A percentile compares a stretch with the other conserved stretches of the same genome.
These are phyloP conservation scores for Lepidotrigona ventralis DNA, from an alignment of 1,140 invertebrate species.

Conservation along the genomic window DNA sequence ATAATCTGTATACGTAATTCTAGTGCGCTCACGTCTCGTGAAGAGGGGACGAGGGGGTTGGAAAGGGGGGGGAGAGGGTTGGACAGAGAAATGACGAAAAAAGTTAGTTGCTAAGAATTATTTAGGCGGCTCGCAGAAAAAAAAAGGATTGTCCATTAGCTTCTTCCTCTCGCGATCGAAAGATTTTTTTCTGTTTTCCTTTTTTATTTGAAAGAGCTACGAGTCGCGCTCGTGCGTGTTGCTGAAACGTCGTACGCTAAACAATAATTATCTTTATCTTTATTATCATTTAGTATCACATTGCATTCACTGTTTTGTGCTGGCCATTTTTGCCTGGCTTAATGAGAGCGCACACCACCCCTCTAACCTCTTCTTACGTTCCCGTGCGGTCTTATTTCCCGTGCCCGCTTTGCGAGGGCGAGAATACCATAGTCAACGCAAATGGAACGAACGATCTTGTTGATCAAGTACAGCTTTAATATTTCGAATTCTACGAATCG, in stretches of 20 bases:
- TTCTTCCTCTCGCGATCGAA: constrained; percentile 8
- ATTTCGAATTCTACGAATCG: background rate
- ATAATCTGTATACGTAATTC: constrained; percentile 61
- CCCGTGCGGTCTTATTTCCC: constrained; percentile 10
- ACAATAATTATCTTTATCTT: constrained; percentile 78
- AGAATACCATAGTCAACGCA: background rate
- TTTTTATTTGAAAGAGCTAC: constrained; percentile 34
- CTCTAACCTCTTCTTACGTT: constrained; percentile 59
- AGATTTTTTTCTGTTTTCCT: constrained; percentile 5
- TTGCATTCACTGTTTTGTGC: constrained; percentile 79
- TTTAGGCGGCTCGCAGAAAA: constrained; percentile 57
- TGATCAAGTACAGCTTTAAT: no score
- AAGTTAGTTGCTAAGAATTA: constrained; percentile 50
- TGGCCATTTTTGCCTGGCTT: constrained; percentile 76
- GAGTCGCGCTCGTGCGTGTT: constrained; percentile 48
- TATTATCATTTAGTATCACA: constrained; percentile 81
- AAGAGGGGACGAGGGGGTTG: constrained; percentile 48
- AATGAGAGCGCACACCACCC: constrained; percentile 69
- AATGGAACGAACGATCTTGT: constrained; percentile 8
- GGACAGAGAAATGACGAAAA: constrained; percentile 44
- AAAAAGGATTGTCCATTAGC: constrained; percentile 15
- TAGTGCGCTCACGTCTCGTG: constrained; percentile 60
- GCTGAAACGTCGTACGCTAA: constrained; percentile 70
- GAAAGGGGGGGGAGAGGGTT: constrained; percentile 19
- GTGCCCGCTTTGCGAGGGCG: background rate